A percentile compares a stretch with the other conserved stretches of the same genome.
These are phyloP conservation scores for Clistopyga incitator DNA, from an alignment of 2,888 invertebrate species.

Conservation along the genomic window DNA sequence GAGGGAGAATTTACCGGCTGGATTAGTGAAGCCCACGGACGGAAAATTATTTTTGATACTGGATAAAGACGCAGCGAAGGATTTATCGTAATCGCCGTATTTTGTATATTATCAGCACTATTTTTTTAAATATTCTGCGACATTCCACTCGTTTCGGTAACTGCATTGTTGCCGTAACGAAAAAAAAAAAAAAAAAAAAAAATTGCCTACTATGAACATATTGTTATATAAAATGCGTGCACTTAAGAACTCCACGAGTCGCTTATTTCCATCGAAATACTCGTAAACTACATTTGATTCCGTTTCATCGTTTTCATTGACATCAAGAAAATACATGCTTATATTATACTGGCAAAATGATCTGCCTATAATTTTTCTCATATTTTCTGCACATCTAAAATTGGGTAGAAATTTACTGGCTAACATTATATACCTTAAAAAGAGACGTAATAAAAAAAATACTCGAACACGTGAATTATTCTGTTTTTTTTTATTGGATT, in stretches of 20 bases:
- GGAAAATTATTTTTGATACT: slow-evolving; percentile 88
- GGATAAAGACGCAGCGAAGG: slow-evolving; percentile 78
- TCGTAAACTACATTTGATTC: neutral
- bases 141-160: slow-evolving; percentile 19
- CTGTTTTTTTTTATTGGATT: slow-evolving; percentile 47
- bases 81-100: slow-evolving; percentile 53
- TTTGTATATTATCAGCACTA: neutral
- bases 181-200: too few species aligned
- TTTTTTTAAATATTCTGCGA: slow-evolving; percentile 13
- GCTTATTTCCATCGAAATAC: slow-evolving; percentile 1
- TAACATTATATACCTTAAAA: neutral
- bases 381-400: too few species aligned
- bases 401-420: too few species aligned
- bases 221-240: slow-evolving; percentile 4
- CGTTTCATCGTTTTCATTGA: neutral
- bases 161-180: slow-evolving; percentile 9
- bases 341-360: too few species aligned
- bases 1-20: slow-evolving; percentile 91
- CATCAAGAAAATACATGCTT: neutral
- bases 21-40: slow-evolving; percentile 88
- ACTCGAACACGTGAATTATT: slow-evolving; percentile 10
- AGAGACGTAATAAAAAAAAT: neutral
- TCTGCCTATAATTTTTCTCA: too few species aligned
- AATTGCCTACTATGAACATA: slow-evolving; percentile 22
- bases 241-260: neutral